Conservation (phyloP, 2,113 vertebrate species). For the Lates calcarifer region DNA sequence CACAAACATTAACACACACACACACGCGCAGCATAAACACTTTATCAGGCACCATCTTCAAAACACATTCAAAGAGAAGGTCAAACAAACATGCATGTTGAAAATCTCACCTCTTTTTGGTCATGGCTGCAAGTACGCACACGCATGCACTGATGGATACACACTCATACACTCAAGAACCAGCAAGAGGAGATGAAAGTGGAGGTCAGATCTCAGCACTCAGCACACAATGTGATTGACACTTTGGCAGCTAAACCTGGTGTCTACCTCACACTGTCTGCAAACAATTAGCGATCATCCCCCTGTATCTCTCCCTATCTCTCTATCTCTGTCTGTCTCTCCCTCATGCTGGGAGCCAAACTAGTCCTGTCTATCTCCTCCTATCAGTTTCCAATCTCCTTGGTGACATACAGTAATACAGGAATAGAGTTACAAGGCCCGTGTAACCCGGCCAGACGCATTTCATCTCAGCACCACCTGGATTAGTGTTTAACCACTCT, state of each 20-base stretch:
- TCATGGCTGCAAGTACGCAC: neutral
- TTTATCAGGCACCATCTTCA: conserved; percentile 7
- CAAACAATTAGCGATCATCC: conserved; percentile 66
- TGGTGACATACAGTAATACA: conserved; percentile 67
- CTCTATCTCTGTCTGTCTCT: conserved; percentile 28
- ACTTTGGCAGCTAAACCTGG: conserved; percentile 60
- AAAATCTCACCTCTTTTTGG: neutral
- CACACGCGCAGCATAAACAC: conserved; percentile 56
- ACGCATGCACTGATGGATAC: neutral
- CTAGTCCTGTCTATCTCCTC: conserved; percentile 48
- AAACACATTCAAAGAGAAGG: conserved; percentile 17
- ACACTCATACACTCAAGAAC: neutral
- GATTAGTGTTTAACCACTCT: conserved; percentile 79
- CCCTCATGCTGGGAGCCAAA: conserved; percentile 52
- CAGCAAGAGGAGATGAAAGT: conserved; percentile 9
- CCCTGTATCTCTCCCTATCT: conserved; percentile 3
- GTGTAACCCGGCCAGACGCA: conserved; percentile 65
- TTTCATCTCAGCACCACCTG: conserved; percentile 78
- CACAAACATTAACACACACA: conserved; percentile 56
- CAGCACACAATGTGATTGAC: conserved; percentile 56
- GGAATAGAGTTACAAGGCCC: conserved; percentile 71
- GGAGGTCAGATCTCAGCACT: conserved; percentile 37
- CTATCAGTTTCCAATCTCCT: conserved; percentile 73
- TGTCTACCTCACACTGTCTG: conserved; percentile 59
- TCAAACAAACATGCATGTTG: neutral